Evolutionary conservation across 2,888 invertebrate species (phyloP).

Genomic region (Harpalus rubripes): DNA sequence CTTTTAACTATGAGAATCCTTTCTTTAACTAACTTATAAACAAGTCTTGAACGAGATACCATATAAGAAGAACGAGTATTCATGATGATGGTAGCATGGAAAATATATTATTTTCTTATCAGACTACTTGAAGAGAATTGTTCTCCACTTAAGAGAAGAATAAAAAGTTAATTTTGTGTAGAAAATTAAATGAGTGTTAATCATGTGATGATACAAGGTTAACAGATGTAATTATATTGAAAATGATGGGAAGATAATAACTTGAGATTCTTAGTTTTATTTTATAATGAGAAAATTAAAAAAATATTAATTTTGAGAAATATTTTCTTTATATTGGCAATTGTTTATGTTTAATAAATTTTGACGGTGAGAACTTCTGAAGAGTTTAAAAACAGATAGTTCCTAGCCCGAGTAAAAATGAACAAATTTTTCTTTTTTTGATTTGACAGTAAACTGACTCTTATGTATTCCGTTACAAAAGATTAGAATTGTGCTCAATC

Average conservation of each 20-base stretch:
- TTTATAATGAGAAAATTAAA: neutral
- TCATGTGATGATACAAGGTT: slow-evolving; percentile 33
- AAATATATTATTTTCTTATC: slow-evolving; percentile 46
- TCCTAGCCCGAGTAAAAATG: no score
- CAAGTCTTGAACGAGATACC: slow-evolving; percentile 50
- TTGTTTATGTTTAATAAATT: neutral
- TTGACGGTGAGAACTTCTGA: neutral
- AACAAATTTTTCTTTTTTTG: no score
- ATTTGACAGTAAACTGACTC: no score
- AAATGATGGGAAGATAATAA: slow-evolving; percentile 14
- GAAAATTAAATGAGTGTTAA: slow-evolving; percentile 34
- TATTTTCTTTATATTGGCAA: neutral
- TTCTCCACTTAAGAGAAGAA: slow-evolving; percentile 3
- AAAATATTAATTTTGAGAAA: slow-evolving; percentile 1
- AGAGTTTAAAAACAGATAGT: no score
- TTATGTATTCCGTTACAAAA: no score
- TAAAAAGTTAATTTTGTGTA: slow-evolving; percentile 31
- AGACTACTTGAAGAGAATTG: slow-evolving; percentile 12
- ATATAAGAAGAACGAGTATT: slow-evolving; percentile 55
- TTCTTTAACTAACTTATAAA: slow-evolving; percentile 2
- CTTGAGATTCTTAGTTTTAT: neutral
- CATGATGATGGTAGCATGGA: slow-evolving; percentile 15
- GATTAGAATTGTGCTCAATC: no score
- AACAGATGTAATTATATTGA: slow-evolving; percentile 22
- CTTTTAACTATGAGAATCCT: no score